A percentile compares a stretch with the other conserved stretches of the same genome.
Evolutionary conservation across 2,888 invertebrate species (phyloP).

Genomic region (Poecilus cupreus): DNA sequence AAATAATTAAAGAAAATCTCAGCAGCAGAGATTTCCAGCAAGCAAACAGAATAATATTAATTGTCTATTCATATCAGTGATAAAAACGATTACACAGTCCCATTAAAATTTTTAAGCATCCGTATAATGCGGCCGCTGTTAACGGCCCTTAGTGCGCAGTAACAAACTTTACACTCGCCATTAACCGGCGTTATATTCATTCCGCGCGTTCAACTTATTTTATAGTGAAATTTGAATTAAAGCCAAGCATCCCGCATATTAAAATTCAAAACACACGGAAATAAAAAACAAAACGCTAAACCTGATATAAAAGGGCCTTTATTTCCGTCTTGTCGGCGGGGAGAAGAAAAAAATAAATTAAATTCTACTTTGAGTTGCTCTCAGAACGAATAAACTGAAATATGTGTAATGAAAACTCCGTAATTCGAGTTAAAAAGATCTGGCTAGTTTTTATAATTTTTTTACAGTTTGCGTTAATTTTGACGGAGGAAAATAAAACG

Average conservation of each 20-base stretch:
- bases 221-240: slow-evolving; percentile 50
- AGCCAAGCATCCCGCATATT: slow-evolving; percentile 9
- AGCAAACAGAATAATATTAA: no score
- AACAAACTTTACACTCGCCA: slow-evolving; percentile 14
- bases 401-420: slow-evolving; percentile 15
- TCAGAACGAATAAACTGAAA: slow-evolving; percentile 20
- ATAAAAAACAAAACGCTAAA: slow-evolving; percentile 36
- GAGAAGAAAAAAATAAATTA: slow-evolving; percentile 29
- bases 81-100: not conserved
- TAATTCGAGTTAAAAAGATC: slow-evolving; percentile 15
- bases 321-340: slow-evolving; percentile 28
- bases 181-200: slow-evolving; percentile 37
- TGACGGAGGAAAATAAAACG: not conserved
- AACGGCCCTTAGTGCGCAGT: not conserved
- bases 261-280: slow-evolving; percentile 46
- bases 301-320: slow-evolving; percentile 39
- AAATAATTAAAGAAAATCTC: no score
- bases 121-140: not conserved
- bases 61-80: not conserved
- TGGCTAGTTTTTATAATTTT: not conserved
- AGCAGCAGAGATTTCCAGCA: no score
- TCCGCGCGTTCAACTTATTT: slow-evolving; percentile 40
- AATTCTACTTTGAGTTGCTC: not conserved
- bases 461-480: not conserved
- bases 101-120: slow-evolving; percentile 3